phyloP scores from a whole-genome alignment of 2,113 vertebrate species.

The mouse (Mus musculus) region GRCm39 chr12:95088001-95088500 shows the following conservation, averaged over 20 bases:
- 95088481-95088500: no score
- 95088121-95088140: no score
- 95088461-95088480: not conserved
- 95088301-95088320: not conserved
- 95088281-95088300: not conserved
- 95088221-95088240: not conserved
- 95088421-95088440: rapidly evolving
- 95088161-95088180: not conserved
- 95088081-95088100: no score
- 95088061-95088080: not conserved
- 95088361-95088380: not conserved
- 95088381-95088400: not conserved
- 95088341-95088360: not conserved
- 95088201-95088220: rapidly evolving
- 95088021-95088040: not conserved
- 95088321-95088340: not conserved
- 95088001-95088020: not conserved
- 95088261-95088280: not conserved
- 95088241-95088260: not conserved
- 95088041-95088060: not conserved
- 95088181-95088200: rapidly evolving
- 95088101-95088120: not conserved
- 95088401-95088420: not conserved
- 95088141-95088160: no score
- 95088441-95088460: not conserved